phyloP scores from a whole-genome alignment of 2,888 invertebrate genomes.

The Caenorhabditis panamensis region DNA sequence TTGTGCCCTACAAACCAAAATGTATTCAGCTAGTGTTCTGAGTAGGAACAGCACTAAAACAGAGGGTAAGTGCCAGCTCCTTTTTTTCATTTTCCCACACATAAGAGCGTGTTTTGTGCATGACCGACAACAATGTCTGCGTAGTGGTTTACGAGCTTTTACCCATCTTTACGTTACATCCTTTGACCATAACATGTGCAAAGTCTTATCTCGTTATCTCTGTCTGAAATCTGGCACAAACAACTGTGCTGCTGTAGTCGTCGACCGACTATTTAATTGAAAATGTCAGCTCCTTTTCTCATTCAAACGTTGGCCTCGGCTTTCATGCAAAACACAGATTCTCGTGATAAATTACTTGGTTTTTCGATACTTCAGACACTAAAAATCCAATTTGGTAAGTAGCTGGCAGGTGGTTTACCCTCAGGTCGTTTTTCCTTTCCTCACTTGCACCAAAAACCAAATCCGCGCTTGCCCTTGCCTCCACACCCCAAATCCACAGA shows the following conservation, averaged over 20 bases:
- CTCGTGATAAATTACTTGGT: too few species aligned
- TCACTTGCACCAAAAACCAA: constrained; percentile 27
- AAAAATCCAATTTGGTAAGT: constrained; percentile 22
- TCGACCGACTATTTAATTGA: constrained; percentile 28
- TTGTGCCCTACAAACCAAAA: background rate
- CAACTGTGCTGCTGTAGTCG: constrained; percentile 12
- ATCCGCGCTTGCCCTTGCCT: background rate
- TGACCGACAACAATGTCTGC: background rate
- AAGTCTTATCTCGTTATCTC: background rate
- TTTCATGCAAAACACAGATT: too few species aligned
- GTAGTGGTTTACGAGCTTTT: background rate
- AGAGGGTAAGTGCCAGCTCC: constrained; percentile 22
- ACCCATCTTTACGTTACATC: constrained; percentile 19
- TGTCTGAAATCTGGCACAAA: constrained; percentile 17
- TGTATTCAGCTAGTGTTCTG: constrained; percentile 17
- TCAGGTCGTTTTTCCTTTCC: background rate
- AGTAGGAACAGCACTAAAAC: constrained; percentile 13
- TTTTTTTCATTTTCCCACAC: background rate
- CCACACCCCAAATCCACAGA: constrained; percentile 21
- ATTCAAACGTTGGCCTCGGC: background rate
- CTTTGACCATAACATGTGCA: background rate
- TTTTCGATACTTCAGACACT: too few species aligned
- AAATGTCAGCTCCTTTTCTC: constrained; percentile 2
- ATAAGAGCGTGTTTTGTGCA: constrained; percentile 4
- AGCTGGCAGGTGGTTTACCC: constrained; percentile 12